Percentiles rank a stretch among this genome's conserved stretches.
Conservation (phyloP, 2,888 invertebrate species). For the Epicampocera succincta region DNA sequence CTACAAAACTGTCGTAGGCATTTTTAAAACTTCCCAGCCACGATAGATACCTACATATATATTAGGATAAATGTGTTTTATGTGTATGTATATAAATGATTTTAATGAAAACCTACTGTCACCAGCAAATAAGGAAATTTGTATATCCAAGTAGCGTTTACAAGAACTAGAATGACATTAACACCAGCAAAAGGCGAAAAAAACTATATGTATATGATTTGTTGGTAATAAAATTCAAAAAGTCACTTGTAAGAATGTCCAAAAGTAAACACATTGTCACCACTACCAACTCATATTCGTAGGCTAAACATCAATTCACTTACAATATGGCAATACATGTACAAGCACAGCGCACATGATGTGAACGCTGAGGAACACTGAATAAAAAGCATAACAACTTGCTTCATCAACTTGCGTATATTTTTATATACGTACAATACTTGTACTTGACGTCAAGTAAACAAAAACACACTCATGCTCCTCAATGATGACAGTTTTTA, state of each 20-base stretch:
- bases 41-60: no score
- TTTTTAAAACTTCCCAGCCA: no score
- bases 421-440: background rate
- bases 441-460: background rate
- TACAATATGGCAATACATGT: background rate
- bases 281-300: background rate
- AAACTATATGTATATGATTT: background rate
- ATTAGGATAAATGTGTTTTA: no score
- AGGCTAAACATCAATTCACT: background rate
- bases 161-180: conserved; percentile 27
- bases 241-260: conserved; percentile 12
- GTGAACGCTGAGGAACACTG: background rate
- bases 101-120: no score
- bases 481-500: background rate
- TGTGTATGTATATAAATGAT: no score
- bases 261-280: conserved; percentile 8
- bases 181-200: conserved; percentile 6
- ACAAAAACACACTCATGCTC: background rate
- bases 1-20: no score
- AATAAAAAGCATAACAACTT: conserved; percentile 36
- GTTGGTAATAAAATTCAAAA: conserved; percentile 28
- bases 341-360: conserved; percentile 8
- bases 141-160: background rate
- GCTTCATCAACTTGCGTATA: background rate
- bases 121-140: no score